Evolutionary conservation across 2,797 vertebrate genomes (phyloP).

Genomic region (Paramormyrops hopkinsi): DNA sequence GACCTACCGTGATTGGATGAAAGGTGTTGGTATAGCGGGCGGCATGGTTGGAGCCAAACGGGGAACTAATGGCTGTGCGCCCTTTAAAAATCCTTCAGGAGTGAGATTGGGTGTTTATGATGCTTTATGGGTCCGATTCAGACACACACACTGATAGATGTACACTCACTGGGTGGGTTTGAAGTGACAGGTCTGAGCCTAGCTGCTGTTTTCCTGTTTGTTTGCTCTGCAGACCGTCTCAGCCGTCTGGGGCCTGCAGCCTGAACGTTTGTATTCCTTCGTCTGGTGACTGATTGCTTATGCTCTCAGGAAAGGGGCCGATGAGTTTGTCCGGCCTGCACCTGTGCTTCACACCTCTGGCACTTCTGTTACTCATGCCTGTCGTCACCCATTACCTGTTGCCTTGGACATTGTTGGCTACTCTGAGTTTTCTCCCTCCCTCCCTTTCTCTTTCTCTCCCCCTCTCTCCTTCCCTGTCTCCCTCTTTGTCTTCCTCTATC

Average conservation of each 20-base stretch:
- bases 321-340: background rate
- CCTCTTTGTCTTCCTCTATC: background rate
- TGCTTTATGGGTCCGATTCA: background rate
- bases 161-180: background rate
- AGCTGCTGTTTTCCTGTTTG: background rate
- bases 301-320: background rate
- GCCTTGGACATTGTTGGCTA: background rate
- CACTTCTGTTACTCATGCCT: background rate
- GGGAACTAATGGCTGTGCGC: background rate
- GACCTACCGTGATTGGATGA: background rate
- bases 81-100: background rate
- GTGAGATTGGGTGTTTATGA: background rate
- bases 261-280: background rate
- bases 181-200: background rate
- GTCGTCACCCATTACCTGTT: constrained; percentile 6
- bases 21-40: background rate
- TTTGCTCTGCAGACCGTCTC: background rate
- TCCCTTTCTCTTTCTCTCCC: background rate
- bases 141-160: background rate
- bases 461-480: no score
- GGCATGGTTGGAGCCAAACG: background rate
- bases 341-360: background rate
- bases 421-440: background rate
- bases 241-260: background rate
- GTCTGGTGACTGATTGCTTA: background rate